These are phyloP conservation scores for Noctua comes DNA, from an alignment of 2,888 invertebrate species.

Conservation along the genomic window DNA sequence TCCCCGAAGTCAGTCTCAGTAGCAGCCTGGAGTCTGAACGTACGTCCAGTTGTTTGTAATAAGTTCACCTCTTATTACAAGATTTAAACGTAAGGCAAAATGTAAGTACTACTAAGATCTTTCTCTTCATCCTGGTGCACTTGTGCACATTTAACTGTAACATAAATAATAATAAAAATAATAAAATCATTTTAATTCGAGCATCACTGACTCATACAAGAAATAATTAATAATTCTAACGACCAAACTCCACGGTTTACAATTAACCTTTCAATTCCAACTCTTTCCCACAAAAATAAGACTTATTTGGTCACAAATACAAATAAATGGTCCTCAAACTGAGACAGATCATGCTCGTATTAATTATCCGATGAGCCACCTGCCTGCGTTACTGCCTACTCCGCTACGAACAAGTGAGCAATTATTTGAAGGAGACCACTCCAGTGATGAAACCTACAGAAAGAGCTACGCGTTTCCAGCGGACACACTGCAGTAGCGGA, in stretches of 20 bases:
- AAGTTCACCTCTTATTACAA: neutral
- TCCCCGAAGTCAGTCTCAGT: neutral
- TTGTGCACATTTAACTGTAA: neutral
- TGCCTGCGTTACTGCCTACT: constrained; percentile 7
- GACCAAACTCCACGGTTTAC: neutral
- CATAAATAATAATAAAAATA: too few relatives aligned
- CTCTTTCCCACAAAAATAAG: neutral
- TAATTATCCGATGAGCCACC: constrained; percentile 29
- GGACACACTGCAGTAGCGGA: neutral
- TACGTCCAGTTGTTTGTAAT: neutral
- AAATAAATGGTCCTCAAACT: neutral
- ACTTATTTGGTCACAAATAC: neutral
- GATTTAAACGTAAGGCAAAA: neutral
- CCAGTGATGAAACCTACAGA: constrained; percentile 18
- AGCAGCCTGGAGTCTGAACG: neutral
- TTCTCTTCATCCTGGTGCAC: neutral
- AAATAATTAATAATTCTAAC: too few relatives aligned
- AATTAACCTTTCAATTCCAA: neutral
- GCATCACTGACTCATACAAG: too few relatives aligned
- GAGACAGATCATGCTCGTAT: constrained; percentile 5
- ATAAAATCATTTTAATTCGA: too few relatives aligned
- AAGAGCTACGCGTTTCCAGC: neutral
- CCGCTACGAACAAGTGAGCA: constrained; percentile 23
- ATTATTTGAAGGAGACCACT: constrained; percentile 38
- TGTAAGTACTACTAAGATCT: neutral